These are phyloP conservation scores for Aphaenogaster floridana DNA, from an alignment of 1,140 invertebrate species.

Conservation along the genomic window DNA sequence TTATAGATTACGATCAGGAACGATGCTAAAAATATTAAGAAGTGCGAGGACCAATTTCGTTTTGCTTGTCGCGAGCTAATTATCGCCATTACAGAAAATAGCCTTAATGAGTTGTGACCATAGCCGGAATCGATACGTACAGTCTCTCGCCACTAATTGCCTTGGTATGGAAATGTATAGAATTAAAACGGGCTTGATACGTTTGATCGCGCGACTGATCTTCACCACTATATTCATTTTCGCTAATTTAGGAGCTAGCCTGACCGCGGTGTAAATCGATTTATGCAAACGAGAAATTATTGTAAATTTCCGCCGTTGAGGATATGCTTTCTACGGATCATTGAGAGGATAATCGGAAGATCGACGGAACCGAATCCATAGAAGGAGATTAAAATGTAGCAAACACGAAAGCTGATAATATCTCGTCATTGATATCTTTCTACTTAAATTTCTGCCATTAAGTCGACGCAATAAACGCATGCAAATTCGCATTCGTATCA, in stretches of 20 bases:
- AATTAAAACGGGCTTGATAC: neutral
- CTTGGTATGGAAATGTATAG: constrained; percentile 22
- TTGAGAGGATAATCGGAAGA: constrained; percentile 4
- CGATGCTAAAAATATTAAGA: neutral
- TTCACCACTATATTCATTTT: neutral
- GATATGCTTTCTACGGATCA: neutral
- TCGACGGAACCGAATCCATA: neutral
- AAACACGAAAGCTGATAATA: neutral
- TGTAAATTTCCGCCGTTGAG: constrained; percentile 20
- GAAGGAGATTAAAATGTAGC: neutral
- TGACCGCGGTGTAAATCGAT: neutral
- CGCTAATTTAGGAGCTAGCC: neutral
- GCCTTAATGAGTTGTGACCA: neutral
- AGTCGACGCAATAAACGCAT: neutral
- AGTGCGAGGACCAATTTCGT: neutral
- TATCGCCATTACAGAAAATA: constrained; percentile 15
- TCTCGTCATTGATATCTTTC: neutral
- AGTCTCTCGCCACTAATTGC: constrained; percentile 24
- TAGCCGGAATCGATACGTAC: neutral
- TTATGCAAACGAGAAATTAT: constrained; percentile 23
- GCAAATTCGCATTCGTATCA: neutral
- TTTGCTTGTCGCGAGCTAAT: constrained; percentile 14
- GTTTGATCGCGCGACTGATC: neutral
- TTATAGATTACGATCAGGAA: neutral
- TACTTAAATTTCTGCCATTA: constrained; percentile 20